phyloP scores from a whole-genome alignment of 2,888 invertebrate genomes.

The Eupithecia dodoneata region DNA sequence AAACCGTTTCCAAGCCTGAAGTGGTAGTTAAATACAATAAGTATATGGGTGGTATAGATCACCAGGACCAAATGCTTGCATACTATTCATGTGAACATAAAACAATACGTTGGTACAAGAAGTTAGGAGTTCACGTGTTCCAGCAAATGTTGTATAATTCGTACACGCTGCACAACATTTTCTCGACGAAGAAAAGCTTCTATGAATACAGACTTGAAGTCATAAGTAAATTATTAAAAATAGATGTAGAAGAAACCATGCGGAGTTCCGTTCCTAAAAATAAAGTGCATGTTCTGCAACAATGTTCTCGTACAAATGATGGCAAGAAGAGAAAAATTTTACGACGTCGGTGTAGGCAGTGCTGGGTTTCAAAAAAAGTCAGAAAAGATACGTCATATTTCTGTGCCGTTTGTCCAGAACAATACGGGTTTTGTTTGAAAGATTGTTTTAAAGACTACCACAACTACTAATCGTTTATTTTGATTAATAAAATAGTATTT shows the following conservation, averaged over 20 bases:
- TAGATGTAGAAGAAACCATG: not conserved
- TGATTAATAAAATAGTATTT: no score
- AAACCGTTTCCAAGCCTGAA: not conserved
- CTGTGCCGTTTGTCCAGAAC: conserved; percentile 25
- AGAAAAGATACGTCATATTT: conserved; percentile 27
- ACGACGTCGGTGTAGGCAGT: conserved; percentile 25
- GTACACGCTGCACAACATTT: not conserved
- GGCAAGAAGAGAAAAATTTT: conserved; percentile 21
- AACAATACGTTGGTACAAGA: conserved; percentile 7
- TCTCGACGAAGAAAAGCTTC: not conserved
- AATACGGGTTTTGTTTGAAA: conserved; percentile 20
- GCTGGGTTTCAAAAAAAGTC: conserved; percentile 27
- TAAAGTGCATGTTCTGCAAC: conserved; percentile 27
- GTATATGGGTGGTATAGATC: not conserved
- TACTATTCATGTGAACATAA: conserved; percentile 6
- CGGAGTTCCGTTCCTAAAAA: conserved; percentile 9
- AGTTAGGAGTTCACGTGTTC: not conserved
- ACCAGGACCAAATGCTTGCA: not conserved
- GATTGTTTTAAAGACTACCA: conserved; percentile 20
- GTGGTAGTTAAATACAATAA: not conserved
- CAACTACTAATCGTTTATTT: conserved; percentile 13
- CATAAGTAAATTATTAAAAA: not conserved
- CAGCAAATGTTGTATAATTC: not conserved
- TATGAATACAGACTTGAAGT: not conserved
- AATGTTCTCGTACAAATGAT: conserved; percentile 20